Percentiles rank a stretch among this genome's conserved stretches.
phyloP scores from a whole-genome alignment of 1,140 invertebrate genomes.

The Brachionus rubens region DNA sequence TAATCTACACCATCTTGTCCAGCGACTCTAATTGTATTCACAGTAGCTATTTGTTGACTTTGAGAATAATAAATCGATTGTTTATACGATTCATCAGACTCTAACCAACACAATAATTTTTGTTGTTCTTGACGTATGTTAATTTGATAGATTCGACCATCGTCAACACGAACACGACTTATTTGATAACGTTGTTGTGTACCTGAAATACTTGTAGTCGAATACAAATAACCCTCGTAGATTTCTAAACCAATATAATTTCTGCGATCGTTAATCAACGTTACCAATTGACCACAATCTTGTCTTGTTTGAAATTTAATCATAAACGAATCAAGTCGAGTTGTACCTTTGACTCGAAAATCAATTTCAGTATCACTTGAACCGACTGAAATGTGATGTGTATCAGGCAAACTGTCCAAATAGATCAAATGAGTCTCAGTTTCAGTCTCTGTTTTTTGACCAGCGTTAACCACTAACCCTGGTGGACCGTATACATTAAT shows the following conservation, averaged over 20 bases:
- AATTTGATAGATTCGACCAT: conserved; percentile 36
- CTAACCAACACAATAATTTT: conserved; percentile 22
- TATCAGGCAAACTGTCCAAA: conserved; percentile 40
- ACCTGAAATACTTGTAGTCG: background rate
- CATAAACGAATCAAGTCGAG: background rate
- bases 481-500: conserved; percentile 46
- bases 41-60: background rate
- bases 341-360: background rate
- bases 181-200: background rate
- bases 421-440: conserved; percentile 33
- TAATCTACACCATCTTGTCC: background rate
- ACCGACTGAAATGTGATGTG: conserved; percentile 11
- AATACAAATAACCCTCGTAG: conserved; percentile 14
- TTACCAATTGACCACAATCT: conserved; percentile 3
- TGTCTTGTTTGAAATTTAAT: conserved; percentile 46
- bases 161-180: conserved; percentile 28
- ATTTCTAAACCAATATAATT: conserved; percentile 36
- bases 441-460: background rate
- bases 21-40: background rate
- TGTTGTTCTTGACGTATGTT: conserved; percentile 34
- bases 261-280: background rate
- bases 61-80: background rate
- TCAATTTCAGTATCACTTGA: background rate
- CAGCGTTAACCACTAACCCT: conserved; percentile 14
- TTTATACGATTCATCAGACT: conserved; percentile 33